phyloP scores from a whole-genome alignment of 2,113 vertebrate genomes.

The Halichoerus grypus region DNA sequence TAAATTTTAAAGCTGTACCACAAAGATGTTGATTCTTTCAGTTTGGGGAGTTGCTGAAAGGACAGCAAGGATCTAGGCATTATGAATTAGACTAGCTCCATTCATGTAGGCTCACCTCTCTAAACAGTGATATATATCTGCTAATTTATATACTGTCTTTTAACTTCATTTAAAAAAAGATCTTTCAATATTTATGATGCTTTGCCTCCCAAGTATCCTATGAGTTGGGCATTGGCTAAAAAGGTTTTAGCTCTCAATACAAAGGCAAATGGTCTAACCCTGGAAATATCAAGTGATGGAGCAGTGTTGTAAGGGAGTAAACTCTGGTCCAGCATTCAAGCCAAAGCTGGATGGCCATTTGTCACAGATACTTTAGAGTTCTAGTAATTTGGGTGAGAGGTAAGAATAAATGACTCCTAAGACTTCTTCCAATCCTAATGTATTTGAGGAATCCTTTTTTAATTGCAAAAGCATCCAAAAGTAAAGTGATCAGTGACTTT shows the following conservation, averaged over 20 bases:
- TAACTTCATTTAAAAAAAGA: background rate
- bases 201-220: constrained; percentile 15
- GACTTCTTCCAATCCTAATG: background rate
- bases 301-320: background rate
- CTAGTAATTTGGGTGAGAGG: background rate
- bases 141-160: background rate
- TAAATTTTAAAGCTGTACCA: background rate
- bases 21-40: background rate
- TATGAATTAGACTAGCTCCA: background rate
- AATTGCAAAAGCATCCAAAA: background rate
- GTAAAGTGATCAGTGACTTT: background rate
- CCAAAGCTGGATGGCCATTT: background rate
- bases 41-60: background rate
- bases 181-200: background rate
- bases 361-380: background rate
- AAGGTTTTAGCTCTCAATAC: background rate
- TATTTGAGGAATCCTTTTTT: background rate
- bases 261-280: background rate
- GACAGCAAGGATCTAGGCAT: background rate
- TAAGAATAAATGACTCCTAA: background rate
- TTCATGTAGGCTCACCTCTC: background rate
- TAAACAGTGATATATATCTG: background rate
- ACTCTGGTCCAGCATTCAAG: background rate
- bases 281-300: background rate
- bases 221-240: background rate